A percentile compares a stretch with the other conserved stretches of the same genome.
Conservation (phyloP, 2,113 vertebrate species). For the Hydrolagus affinis region DNA sequence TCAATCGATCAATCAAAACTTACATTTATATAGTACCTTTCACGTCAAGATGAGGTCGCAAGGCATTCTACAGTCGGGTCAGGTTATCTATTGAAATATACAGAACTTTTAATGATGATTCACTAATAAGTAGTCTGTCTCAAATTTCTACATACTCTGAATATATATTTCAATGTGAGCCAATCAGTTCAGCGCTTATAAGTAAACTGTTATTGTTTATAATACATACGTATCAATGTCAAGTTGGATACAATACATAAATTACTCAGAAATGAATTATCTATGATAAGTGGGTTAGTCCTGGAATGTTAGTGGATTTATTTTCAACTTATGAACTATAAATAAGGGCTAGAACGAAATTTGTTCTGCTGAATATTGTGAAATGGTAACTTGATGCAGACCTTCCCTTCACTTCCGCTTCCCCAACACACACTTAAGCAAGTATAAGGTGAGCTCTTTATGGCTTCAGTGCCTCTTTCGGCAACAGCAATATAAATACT, state of each 20-base stretch:
- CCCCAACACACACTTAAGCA: not conserved
- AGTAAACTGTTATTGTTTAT: not conserved
- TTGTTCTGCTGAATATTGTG: not conserved
- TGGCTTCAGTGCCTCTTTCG: no score
- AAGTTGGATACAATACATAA: not conserved
- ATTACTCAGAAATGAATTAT: not conserved
- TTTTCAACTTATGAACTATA: not conserved
- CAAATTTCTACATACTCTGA: not conserved
- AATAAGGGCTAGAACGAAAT: not conserved
- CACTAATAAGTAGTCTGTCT: not conserved
- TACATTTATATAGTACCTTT: no score
- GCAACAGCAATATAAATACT: no score
- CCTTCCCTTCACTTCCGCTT: not conserved
- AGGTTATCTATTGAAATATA: not conserved
- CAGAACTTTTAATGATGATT: not conserved
- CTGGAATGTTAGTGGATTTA: not conserved
- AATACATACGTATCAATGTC: not conserved
- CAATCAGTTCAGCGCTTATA: not conserved
- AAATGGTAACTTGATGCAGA: not conserved
- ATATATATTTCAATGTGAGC: not conserved
- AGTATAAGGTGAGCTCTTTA: no score
- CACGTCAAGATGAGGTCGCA: no score
- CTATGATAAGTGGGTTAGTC: not conserved
- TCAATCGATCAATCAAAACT: no score
- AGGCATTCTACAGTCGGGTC: no score